These are phyloP conservation scores for Hiodon alosoides DNA, from an alignment of 2,113 vertebrate species.

Conservation along the genomic window DNA sequence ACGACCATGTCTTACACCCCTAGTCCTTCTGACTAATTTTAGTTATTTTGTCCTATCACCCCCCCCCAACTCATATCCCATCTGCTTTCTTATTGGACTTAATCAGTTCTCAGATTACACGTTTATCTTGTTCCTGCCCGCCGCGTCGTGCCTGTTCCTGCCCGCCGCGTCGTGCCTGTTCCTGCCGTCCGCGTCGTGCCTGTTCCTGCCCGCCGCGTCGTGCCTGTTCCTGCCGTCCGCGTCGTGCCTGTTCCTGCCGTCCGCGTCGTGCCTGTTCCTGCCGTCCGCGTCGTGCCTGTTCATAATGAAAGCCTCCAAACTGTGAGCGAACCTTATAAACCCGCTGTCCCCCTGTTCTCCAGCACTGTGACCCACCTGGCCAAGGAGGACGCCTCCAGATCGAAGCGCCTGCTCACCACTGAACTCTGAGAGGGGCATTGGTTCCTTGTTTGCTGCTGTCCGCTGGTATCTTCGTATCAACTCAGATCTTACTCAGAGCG, in stretches of 20 bases:
- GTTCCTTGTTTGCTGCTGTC: neutral
- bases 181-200: too few relatives aligned
- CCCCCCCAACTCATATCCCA: too few relatives aligned
- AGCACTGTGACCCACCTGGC: slow-evolving; percentile 49
- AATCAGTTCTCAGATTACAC: too few relatives aligned
- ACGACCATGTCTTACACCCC: too few relatives aligned
- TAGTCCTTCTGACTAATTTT: too few relatives aligned
- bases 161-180: too few relatives aligned
- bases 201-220: neutral
- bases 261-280: neutral
- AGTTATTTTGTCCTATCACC: too few relatives aligned
- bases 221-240: neutral
- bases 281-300: neutral
- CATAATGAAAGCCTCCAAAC: neutral
- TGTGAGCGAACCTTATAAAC: neutral
- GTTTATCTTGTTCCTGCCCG: too few relatives aligned
- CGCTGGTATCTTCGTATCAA: neutral
- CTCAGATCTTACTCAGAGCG: neutral
- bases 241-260: neutral
- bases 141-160: too few relatives aligned
- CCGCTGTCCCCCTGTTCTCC: slow-evolving; percentile 5
- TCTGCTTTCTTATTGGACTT: too few relatives aligned
- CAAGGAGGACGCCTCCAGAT: slow-evolving; percentile 59
- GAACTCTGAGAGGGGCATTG: slow-evolving; percentile 71
- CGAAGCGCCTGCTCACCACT: slow-evolving; percentile 84